phyloP scores from a whole-genome alignment of 2,888 invertebrate species.

The Hemicrepidius hirtus region DNA sequence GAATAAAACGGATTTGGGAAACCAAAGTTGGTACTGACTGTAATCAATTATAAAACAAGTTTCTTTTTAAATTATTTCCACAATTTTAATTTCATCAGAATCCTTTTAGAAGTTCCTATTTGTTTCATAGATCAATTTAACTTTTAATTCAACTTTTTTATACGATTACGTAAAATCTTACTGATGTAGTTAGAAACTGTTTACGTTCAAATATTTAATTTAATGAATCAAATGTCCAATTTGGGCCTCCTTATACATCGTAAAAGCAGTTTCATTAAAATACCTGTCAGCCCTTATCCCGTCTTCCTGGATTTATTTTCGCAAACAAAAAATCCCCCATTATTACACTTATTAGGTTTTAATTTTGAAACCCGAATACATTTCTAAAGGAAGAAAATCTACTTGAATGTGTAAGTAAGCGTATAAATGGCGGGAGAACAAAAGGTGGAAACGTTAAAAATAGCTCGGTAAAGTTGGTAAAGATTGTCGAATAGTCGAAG shows the following conservation, averaged over 20 bases:
- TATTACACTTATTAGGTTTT: not conserved
- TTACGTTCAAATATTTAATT: not conserved
- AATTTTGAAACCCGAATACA: not conserved
- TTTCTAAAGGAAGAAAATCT: not conserved
- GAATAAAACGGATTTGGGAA: too few species aligned
- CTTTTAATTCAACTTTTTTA: too few species aligned
- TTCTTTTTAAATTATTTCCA: too few species aligned
- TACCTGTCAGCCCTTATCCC: not conserved
- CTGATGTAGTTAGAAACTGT: not conserved
- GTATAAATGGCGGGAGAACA: constrained; percentile 5
- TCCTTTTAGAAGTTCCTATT: too few species aligned
- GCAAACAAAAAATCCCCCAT: constrained; percentile 1
- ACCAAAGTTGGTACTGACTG: too few species aligned
- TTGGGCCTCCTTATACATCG: constrained; percentile 1
- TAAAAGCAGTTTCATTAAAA: constrained; percentile 16
- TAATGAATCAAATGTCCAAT: constrained; percentile 2
- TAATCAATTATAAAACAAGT: too few species aligned
- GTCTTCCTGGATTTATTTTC: constrained; percentile 5
- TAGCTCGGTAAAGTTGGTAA: too few species aligned
- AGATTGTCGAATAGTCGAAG: not conserved
- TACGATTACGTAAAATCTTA: too few species aligned
- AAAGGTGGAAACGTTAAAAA: not conserved
- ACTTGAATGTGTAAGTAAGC: constrained; percentile 8
- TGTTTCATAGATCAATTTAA: too few species aligned
- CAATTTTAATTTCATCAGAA: too few species aligned